Evolutionary conservation across 2,113 vertebrate species (phyloP).

Genomic region (Glaucidium brasilianum): DNA sequence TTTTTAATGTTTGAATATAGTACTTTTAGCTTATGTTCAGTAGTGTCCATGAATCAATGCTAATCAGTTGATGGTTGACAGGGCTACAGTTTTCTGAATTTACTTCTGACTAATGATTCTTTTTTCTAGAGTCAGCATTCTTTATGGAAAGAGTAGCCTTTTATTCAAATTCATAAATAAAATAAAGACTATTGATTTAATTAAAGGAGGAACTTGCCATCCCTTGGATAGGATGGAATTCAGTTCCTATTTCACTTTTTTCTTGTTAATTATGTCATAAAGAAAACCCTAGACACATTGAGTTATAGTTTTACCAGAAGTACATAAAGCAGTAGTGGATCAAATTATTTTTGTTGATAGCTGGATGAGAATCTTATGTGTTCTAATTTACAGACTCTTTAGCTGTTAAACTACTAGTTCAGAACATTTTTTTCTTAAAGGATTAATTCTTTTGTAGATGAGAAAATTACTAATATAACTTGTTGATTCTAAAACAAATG

Average conservation of each 20-base stretch:
- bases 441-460: neutral
- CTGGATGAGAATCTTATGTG: neutral
- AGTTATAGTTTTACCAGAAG: neutral
- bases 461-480: neutral
- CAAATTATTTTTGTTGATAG: neutral
- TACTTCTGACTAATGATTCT: no score
- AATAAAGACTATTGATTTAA: neutral
- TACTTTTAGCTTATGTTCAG: neutral
- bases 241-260: neutral
- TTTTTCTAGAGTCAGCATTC: conserved; percentile 14
- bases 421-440: neutral
- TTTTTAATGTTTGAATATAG: no score
- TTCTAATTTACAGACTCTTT: neutral
- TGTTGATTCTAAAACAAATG: neutral
- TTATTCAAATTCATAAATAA: neutral
- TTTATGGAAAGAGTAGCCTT: neutral
- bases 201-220: neutral
- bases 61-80: neutral
- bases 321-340: neutral
- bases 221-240: neutral
- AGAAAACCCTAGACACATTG: neutral
- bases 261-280: neutral
- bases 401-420: neutral
- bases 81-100: neutral
- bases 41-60: neutral